Percentiles rank a stretch among this genome's conserved stretches.
These are phyloP conservation scores for Drosophila neoperkinsi DNA, from an alignment of 2,888 invertebrate genomes.

Conservation along the genomic window DNA sequence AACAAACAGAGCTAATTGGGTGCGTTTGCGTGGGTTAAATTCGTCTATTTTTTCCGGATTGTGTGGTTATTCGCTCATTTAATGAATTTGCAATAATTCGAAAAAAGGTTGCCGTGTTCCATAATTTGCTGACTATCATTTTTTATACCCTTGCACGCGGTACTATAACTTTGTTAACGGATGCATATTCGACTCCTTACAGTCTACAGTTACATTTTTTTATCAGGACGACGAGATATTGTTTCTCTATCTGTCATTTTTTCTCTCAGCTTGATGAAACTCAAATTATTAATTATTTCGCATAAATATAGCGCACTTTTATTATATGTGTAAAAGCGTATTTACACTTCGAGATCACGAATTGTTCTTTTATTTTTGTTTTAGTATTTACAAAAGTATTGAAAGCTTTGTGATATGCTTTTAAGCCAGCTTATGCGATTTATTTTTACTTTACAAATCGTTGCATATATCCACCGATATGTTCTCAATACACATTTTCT, in stretches of 20 bases:
- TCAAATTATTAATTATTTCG: neutral
- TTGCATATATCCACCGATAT: constrained; percentile 23
- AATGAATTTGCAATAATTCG: constrained; percentile 50
- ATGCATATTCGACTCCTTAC: neutral
- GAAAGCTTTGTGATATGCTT: constrained; percentile 24
- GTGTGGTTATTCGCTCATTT: constrained; percentile 34
- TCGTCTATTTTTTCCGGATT: constrained; percentile 2
- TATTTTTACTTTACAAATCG: constrained; percentile 35
- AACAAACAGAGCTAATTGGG: constrained; percentile 26
- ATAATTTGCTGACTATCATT: constrained; percentile 22
- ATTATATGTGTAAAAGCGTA: neutral
- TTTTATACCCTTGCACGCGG: neutral
- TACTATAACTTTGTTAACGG: neutral
- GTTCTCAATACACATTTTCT: constrained; percentile 20
- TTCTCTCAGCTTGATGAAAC: neutral
- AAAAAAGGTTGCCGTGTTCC: constrained; percentile 42
- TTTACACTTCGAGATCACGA: neutral
- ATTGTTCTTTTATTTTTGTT: neutral
- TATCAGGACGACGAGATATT: neutral
- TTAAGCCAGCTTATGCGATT: constrained; percentile 31
- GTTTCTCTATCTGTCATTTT: neutral
- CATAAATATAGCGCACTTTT: neutral
- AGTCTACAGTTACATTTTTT: neutral
- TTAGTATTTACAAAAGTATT: constrained; percentile 2
- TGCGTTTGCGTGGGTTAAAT: constrained; percentile 8